phyloP scores from a whole-genome alignment of 2,888 invertebrate species.

The Caenorhabditis parvicauda region DNA sequence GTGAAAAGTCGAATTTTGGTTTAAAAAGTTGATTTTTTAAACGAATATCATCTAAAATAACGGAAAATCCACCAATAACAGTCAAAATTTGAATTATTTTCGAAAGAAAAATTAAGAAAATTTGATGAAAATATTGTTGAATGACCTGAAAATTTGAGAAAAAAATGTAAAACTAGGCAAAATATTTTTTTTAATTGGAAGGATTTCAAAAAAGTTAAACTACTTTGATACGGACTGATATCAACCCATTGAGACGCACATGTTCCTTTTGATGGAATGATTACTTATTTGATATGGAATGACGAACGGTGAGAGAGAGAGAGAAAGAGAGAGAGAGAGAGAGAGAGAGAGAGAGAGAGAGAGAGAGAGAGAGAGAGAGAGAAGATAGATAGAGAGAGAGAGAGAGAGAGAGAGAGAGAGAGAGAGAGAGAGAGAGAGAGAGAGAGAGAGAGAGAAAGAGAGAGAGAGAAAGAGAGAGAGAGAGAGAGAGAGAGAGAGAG shows the following conservation, averaged over 20 bases:
- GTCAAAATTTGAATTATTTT: too few relatives aligned
- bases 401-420: constrained; percentile 10
- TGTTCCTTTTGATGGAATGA: constrained; percentile 5
- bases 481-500: constrained; percentile 2
- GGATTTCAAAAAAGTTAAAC: too few relatives aligned
- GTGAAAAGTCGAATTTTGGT: too few relatives aligned
- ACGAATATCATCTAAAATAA: too few relatives aligned
- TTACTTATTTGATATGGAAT: too few relatives aligned
- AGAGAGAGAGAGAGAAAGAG: constrained; percentile 8
- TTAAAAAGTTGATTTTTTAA: too few relatives aligned
- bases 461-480: constrained; percentile 10
- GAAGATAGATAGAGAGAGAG: constrained; percentile 1
- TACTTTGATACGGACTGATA: constrained; percentile 7
- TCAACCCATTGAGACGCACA: constrained; percentile 8
- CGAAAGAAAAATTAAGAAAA: too few relatives aligned
- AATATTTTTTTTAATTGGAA: too few relatives aligned
- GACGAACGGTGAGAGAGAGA: constrained; percentile 9
- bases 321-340: neutral
- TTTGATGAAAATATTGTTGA: too few relatives aligned
- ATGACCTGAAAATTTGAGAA: too few relatives aligned
- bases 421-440: constrained; percentile 3
- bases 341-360: constrained; percentile 1
- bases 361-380: neutral
- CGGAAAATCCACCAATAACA: too few relatives aligned
- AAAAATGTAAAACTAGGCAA: too few relatives aligned